Evolutionary conservation across 2,797 vertebrate genomes (phyloP), one percentile per base, ranked within the genome.

Genomic region (Bufotes viridis): DNA sequence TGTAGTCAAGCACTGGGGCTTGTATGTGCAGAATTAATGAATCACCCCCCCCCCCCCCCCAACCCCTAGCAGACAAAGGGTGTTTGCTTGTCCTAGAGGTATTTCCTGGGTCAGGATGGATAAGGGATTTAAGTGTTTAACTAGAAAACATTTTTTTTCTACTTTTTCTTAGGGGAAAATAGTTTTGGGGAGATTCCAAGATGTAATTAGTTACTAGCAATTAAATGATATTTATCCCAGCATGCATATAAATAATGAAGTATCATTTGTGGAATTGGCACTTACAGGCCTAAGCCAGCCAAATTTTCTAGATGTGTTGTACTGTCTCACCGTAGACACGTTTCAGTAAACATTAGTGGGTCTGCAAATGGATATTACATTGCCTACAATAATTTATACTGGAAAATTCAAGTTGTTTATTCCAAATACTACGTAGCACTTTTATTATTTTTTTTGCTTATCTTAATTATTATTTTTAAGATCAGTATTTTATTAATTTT

Each of bases 91-190:
- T 87, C 74, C 74, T 87, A 60, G 51, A 87, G 85, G 81, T 84
- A 84, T 87, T 89, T 89, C 88, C 88, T 89, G 85, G 85, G 85
- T 87, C 81, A 84, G 85, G 61, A 89, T 86, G 81, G 81, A 74
- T 79, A 70, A 63, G 75, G 84, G 80, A 78, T 70, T 86, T n/a
- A 17, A 82, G 74, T 87, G 88, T 87, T 80, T 84, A 83, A 84
- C 82, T 53, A 79, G 81, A 89, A 86, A 78, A 87, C 88, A 89
- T 55, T 67, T 76, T 88, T 78, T 75, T 22, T 51, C 29, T 18
- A 8, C 29, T 67, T 57, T 20, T 20, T 85, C 13, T 82, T 60
- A 82, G 76, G 70, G n/a, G 53, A 20, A 10, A n/a, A 78, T 76
- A 51, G 70, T 81, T 65, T 87, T 83, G 81, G 86, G 81, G 10